Evolutionary conservation across 2,888 invertebrate species (phyloP), one percentile per base, ranked within the genome.

Genomic region (Diaprepes abbreviatus): DNA sequence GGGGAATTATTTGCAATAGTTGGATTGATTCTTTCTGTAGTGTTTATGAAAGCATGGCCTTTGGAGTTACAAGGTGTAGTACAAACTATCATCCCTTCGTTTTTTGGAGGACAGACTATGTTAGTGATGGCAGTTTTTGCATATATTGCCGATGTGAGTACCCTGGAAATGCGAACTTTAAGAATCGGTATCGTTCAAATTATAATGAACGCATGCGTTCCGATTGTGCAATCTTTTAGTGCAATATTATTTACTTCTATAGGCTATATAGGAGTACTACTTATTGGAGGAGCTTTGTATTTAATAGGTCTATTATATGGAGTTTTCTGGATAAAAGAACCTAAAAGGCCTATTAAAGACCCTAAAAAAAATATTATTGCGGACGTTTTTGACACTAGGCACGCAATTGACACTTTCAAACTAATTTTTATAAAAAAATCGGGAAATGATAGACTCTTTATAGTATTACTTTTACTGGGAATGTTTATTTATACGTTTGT

Each of bases 101-200:
- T 90, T 28, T 86, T 87, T 19, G 90, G 90, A 24, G 89, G 89
- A 17, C 83, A 85, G 68, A 85, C 89, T 0, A 81, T 83, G 78
- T 68, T 85, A 14, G 78, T 82, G 3, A 83, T 84, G 83, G 83
- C 83, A 9, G 75, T 79, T 10, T 84, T 81, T 67, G 78, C 84
- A 1, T 85, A 85, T 67, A 80, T 85, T 17, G 83, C 84, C 2
- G 84, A 84, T 74, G 80, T 83, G 1, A 84, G 89, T 38, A 84
- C 88, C 0, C 65, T 87, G 17, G 88, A 89, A 74, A 85, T 87
- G 73, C 84, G 90, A 21, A 90, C 90, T 1, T 85, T 90, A 52
- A 84, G 90, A 76, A 85, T 90, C 48, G 90, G 90, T 10, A 78
- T 89, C n/a, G 85, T 89, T 10, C 83, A 84, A 72, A 82, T 83